A percentile compares a stretch with the other conserved stretches of the same genome.
These are phyloP conservation scores for Cacoxenus indagator DNA, from an alignment of 2,888 invertebrate genomes.

Conservation along the genomic window DNA sequence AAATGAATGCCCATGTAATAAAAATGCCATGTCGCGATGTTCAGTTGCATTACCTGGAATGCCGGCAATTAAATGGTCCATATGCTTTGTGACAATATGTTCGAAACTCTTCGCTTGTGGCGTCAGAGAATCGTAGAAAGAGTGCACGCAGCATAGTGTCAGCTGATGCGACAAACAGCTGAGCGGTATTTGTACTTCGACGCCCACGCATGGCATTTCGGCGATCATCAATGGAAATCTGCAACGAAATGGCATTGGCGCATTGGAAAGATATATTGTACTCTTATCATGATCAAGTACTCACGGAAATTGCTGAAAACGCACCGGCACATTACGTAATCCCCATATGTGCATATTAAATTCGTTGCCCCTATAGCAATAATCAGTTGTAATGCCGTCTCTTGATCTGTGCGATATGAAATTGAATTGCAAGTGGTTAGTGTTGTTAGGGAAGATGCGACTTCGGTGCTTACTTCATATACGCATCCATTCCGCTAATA, in stretches of 20 bases:
- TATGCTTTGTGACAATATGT: conserved; percentile 22
- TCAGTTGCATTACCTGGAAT: conserved; percentile 27
- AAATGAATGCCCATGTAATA: conserved; percentile 1
- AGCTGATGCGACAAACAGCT: conserved; percentile 54
- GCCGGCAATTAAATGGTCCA: conserved; percentile 40
- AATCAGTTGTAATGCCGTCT: conserved; percentile 45
- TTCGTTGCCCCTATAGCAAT: conserved; percentile 44
- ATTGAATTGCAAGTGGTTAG: not conserved
- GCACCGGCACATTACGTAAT: conserved; percentile 56
- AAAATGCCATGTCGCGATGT: not conserved
- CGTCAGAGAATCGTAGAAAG: conserved; percentile 57
- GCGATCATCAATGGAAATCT: conserved; percentile 52
- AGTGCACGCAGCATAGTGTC: conserved; percentile 57
- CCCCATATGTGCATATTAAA: conserved; percentile 62
- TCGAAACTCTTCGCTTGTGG: conserved; percentile 51
- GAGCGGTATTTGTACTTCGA: conserved; percentile 51
- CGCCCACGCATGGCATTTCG: conserved; percentile 36
- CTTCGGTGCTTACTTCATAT: conserved; percentile 39
- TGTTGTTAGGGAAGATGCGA: not conserved
- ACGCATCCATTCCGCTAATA: conserved; percentile 33
- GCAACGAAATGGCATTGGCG: not conserved
- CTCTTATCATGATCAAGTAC: conserved; percentile 21
- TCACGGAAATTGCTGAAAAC: conserved; percentile 54
- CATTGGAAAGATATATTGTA: not conserved
- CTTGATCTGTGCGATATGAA: conserved; percentile 34